Evolutionary conservation across 2,888 invertebrate species (phyloP), one percentile per base, ranked within the genome.

Genomic region (Ennomos erosarius): DNA sequence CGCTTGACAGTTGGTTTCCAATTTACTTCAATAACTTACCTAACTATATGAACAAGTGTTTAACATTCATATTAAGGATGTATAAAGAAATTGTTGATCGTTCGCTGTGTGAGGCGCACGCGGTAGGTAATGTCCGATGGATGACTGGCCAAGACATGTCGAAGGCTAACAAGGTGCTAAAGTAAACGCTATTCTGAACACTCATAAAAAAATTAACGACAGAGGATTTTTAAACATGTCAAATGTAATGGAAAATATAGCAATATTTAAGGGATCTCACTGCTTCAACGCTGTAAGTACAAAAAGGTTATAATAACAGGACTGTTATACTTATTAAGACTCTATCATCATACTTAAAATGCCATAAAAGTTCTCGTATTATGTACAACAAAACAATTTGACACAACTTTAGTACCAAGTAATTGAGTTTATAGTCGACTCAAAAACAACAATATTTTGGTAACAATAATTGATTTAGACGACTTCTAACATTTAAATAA

Each of bases 101-200:
- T 33, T 55, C 59, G 57, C 53, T 55, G 54, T 45, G 68, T 65
- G 74, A 69, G 68, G 69, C 70, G 74, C 54, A 81, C 84, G 89
- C 88, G 88, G 88, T 90, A 88, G 88, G 87, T 87, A 74, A 59
- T 54, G 61, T 42, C 67, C 71, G 73, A 75, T 72, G 78, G 78
- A 80, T 76, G 78, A 74, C 75, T 77, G 72, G 71, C 76, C 79
- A 72, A 75, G 75, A 76, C 75, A 68, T 69, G 68, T 63, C 70
- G 88, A 90, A 90, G 89, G 90, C 76, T 82, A 89, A 87, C 90
- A 78, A 86, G 88, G 82, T 85, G 84, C 82, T 88, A 87, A 88
- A 89, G 85, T 87, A 84, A 85, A 84, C 80, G 81, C 79, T 84
- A 83, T 85, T 81, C 78, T 70, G 82, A 84, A 84, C 79, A 80